Conservation (phyloP, 2,113 vertebrate species). For the Chroicocephalus ridibundus region DNA sequence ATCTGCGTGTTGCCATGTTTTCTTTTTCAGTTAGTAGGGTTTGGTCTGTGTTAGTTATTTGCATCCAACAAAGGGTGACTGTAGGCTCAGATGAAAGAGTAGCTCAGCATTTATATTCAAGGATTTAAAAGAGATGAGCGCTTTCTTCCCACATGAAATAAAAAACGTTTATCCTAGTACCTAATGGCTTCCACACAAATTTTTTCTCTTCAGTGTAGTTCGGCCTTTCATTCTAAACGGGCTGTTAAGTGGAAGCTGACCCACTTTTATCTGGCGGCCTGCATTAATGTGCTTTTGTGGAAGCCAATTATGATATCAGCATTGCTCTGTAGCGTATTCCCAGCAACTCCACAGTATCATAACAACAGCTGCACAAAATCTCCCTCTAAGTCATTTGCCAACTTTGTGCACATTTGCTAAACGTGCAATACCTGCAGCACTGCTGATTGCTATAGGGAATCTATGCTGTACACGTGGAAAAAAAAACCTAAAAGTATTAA, state of each 20-base stretch:
- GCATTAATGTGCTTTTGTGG: conserved; percentile 39
- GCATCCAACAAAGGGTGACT: conserved; percentile 27
- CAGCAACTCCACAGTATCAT: background rate
- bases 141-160: conserved; percentile 25
- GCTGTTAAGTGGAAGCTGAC: conserved; percentile 49
- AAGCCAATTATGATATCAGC: conserved; percentile 39
- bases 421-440: background rate
- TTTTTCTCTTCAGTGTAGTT: background rate
- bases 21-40: background rate
- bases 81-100: conserved; percentile 26
- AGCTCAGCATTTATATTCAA: conserved; percentile 16
- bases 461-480: background rate
- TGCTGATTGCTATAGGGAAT: background rate
- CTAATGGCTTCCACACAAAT: background rate
- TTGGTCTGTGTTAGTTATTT: conserved; percentile 29
- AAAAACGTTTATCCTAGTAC: conserved; percentile 25
- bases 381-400: background rate
- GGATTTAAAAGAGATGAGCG: conserved; percentile 25
- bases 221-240: background rate
- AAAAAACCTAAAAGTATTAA: background rate
- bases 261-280: conserved; percentile 32
- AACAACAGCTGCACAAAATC: conserved; percentile 32
- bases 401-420: background rate
- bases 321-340: background rate
- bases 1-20: conserved; percentile 3